Evolutionary conservation across 2,888 invertebrate genomes (phyloP).

Genomic region (Fissipunctia ypsillon): DNA sequence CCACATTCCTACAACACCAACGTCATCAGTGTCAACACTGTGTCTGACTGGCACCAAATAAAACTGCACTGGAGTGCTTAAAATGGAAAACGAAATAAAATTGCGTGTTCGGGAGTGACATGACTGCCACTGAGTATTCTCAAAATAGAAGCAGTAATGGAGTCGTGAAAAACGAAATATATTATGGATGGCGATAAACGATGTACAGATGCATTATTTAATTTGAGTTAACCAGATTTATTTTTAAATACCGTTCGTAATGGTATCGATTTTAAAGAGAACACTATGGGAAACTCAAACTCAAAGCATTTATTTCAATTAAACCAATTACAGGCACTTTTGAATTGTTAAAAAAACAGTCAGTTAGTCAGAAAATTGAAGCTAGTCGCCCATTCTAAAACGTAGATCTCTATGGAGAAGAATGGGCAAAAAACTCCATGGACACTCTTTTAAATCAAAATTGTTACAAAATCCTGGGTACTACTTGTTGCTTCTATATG

Average conservation of each 20-base stretch:
- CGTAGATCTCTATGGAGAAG: too few relatives aligned
- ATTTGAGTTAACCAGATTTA: not conserved
- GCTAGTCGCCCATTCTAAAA: too few relatives aligned
- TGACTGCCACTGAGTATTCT: constrained; percentile 24
- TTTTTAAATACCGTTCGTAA: not conserved
- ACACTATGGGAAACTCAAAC: too few relatives aligned
- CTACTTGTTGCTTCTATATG: too few relatives aligned
- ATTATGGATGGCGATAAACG: not conserved
- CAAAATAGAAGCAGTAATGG: constrained; percentile 38
- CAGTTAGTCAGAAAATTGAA: too few relatives aligned
- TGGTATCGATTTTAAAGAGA: not conserved
- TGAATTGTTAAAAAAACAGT: too few relatives aligned
- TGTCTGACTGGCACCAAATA: constrained; percentile 42
- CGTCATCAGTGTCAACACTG: constrained; percentile 24
- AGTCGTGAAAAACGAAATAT: constrained; percentile 1
- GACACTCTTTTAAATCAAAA: too few relatives aligned
- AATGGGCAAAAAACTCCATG: too few relatives aligned
- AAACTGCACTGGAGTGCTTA: constrained; percentile 55
- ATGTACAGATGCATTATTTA: constrained; percentile 1
- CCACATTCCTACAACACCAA: constrained; percentile 2
- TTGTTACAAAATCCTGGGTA: too few relatives aligned
- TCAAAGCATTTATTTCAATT: too few relatives aligned
- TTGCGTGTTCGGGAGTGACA: constrained; percentile 44
- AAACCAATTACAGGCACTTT: too few relatives aligned
- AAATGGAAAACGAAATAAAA: constrained; percentile 57